These are phyloP conservation scores for Sula dactylatra DNA, from an alignment of 2,113 vertebrate species.

Conservation along the genomic window DNA sequence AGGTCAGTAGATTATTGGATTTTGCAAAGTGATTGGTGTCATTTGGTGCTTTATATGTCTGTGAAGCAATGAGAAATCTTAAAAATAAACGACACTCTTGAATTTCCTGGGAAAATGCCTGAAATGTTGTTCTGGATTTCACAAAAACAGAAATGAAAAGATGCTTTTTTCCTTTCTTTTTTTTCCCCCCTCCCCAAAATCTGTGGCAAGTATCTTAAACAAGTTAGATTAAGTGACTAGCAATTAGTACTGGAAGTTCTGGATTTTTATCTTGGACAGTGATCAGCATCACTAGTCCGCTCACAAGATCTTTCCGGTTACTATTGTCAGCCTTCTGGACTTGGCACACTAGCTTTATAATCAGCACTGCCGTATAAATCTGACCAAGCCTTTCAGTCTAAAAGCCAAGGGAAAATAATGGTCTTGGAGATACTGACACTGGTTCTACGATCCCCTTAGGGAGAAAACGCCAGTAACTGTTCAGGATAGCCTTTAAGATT, in stretches of 20 bases:
- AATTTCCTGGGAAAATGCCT: background rate
- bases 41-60: background rate
- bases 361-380: background rate
- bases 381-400: background rate
- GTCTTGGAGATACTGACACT: background rate
- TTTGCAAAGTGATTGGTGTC: background rate
- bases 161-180: background rate
- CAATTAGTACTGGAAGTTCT: background rate
- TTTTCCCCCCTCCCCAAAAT: rapidly evolving
- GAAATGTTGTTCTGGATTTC: background rate
- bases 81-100: background rate
- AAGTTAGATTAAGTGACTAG: background rate
- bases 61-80: background rate
- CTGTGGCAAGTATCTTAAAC: background rate
- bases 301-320: background rate
- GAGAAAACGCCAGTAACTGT: background rate
- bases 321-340: background rate
- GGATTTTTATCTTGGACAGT: background rate
- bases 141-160: background rate
- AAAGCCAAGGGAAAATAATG: background rate
- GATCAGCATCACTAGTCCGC: background rate
- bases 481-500: background rate
- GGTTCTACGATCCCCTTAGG: background rate
- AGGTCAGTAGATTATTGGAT: background rate
- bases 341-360: background rate